A percentile compares a stretch with the other conserved stretches of the same genome.
These are phyloP conservation scores for rat (Rattus norvegicus) DNA, from an alignment of 2,113 vertebrate genomes.

Conservation along the genomic window GRCr8 NC_086036.1:10789001-10789500, in stretches of 20 bases:
- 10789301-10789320: neutral
- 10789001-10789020: neutral
- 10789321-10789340: neutral
- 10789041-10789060: neutral
- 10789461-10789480: neutral
- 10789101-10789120: neutral
- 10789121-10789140: neutral
- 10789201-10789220: neutral
- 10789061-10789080: neutral
- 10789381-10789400: neutral
- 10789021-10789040: neutral
- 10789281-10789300: neutral
- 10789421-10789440: neutral
- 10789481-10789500: neutral
- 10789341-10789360: too few species aligned
- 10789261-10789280: neutral
- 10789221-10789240: neutral
- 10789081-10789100: neutral
- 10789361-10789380: neutral
- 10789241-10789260: neutral
- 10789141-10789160: neutral
- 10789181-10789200: neutral
- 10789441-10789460: neutral
- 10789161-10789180: neutral
- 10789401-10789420: neutral